Evolutionary conservation across 2,888 invertebrate species (phyloP).

Genomic region (Notodonta dromedarius): DNA sequence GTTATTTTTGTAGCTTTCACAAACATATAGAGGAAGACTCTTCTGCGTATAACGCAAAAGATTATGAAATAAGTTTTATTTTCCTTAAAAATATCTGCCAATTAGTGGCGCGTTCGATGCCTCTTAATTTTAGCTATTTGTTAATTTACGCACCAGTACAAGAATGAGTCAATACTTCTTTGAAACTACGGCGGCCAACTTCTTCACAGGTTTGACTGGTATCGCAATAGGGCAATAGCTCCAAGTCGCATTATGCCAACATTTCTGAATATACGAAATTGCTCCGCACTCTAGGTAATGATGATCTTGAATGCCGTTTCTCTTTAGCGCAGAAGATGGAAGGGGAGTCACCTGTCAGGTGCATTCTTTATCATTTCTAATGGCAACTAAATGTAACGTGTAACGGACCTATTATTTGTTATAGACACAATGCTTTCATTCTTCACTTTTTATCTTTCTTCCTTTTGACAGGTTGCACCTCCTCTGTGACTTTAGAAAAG

Average conservation of each 20-base stretch:
- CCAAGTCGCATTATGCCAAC: slow-evolving; percentile 61
- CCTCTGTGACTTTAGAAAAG: slow-evolving; percentile 63
- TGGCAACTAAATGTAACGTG: slow-evolving; percentile 5
- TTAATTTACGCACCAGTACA: slow-evolving; percentile 53
- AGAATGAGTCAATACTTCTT: slow-evolving; percentile 52
- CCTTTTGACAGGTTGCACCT: slow-evolving; percentile 59
- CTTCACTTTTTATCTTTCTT: slow-evolving; percentile 56
- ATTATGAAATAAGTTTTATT: too few species aligned
- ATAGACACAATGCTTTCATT: neutral
- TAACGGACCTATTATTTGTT: neutral
- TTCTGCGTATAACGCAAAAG: neutral
- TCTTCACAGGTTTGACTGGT: slow-evolving; percentile 68
- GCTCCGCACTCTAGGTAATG: slow-evolving; percentile 67
- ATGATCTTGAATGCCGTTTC: slow-evolving; percentile 77
- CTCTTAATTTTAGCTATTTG: slow-evolving; percentile 13
- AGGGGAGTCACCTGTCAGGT: slow-evolving; percentile 65
- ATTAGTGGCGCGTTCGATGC: neutral
- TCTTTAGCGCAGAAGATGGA: slow-evolving; percentile 71
- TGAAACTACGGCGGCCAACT: slow-evolving; percentile 54
- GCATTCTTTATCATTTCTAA: slow-evolving; percentile 27
- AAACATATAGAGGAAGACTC: slow-evolving; percentile 10
- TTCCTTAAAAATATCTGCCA: neutral
- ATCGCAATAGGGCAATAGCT: slow-evolving; percentile 59
- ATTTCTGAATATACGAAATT: slow-evolving; percentile 69
- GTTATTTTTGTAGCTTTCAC: slow-evolving; percentile 15